Conservation (phyloP, 2,113 vertebrate species). For the Pan troglodytes region DNA sequence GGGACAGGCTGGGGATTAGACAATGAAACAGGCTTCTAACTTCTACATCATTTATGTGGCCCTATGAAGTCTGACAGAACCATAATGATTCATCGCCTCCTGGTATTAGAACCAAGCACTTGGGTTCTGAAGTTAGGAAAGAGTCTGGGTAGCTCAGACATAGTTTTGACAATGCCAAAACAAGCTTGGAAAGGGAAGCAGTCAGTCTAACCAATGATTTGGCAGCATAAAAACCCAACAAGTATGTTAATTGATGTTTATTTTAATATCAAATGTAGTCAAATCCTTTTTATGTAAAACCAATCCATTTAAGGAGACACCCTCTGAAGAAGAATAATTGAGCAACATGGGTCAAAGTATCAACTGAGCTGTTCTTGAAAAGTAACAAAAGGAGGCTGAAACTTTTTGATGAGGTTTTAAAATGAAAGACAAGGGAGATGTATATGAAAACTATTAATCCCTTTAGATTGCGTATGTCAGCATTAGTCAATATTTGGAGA, state of each 20-base stretch:
- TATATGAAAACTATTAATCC: background rate
- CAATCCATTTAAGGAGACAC: slow-evolving; percentile 41
- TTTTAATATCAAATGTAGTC: slow-evolving; percentile 63
- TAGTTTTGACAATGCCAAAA: slow-evolving; percentile 57
- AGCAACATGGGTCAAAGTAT: slow-evolving; percentile 40
- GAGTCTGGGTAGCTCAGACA: slow-evolving; percentile 41
- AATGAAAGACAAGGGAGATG: slow-evolving; percentile 24
- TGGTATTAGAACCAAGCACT: background rate
- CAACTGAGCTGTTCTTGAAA: slow-evolving; percentile 11
- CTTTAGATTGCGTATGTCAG: background rate
- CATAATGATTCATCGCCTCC: background rate
- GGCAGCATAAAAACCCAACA: slow-evolving; percentile 52
- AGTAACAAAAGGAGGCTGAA: slow-evolving; percentile 9
- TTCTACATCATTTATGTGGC: background rate
- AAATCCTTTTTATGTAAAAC: slow-evolving; percentile 65
- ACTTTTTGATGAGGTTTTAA: slow-evolving; percentile 38
- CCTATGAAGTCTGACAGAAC: slow-evolving; percentile 23
- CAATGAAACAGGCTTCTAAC: slow-evolving; percentile 49
- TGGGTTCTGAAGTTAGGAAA: slow-evolving; percentile 63
- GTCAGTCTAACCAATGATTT: slow-evolving; percentile 58
- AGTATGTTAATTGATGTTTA: slow-evolving; percentile 69
- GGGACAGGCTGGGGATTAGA: background rate
- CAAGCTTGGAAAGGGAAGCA: slow-evolving; percentile 59
- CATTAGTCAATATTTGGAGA: background rate
- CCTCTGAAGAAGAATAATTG: slow-evolving; percentile 18